Percentiles rank a stretch among this genome's conserved stretches.
These are phyloP conservation scores for Paratilapia polleni DNA, from an alignment of 2,113 vertebrate genomes.

Conservation along the genomic window DNA sequence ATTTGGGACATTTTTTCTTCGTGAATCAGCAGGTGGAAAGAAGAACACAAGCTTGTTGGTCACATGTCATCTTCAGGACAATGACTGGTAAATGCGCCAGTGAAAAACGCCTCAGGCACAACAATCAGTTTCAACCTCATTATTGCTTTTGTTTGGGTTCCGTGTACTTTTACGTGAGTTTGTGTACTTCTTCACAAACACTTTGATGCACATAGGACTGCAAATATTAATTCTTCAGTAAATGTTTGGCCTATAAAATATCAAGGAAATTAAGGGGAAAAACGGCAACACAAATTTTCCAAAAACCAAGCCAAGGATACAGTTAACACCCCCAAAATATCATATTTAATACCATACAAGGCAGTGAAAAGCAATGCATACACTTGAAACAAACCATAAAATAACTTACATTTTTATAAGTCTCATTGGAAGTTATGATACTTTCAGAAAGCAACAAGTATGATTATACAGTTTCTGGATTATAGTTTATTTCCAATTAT, in stretches of 20 bases:
- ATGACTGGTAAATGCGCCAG: slow-evolving; percentile 25
- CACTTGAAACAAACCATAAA: background rate
- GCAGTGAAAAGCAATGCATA: background rate
- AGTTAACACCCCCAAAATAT: background rate
- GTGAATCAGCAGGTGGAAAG: background rate
- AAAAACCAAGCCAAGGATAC: no score
- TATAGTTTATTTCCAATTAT: background rate
- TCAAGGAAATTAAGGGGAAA: background rate
- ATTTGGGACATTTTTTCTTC: background rate
- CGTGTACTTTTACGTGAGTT: background rate
- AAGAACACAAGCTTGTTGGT: background rate
- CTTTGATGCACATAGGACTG: background rate
- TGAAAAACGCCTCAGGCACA: background rate
- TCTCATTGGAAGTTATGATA: background rate
- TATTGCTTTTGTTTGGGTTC: background rate
- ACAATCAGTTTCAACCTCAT: background rate
- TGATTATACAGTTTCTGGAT: background rate
- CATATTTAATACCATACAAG: background rate
- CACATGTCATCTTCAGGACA: background rate
- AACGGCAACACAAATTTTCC: no score
- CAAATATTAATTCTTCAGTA: background rate
- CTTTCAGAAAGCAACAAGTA: background rate
- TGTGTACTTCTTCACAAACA: background rate
- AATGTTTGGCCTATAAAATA: background rate
- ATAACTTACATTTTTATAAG: background rate